Evolutionary conservation across 2,797 vertebrate genomes (phyloP).

Genomic region (Psittacula derbiana): DNA sequence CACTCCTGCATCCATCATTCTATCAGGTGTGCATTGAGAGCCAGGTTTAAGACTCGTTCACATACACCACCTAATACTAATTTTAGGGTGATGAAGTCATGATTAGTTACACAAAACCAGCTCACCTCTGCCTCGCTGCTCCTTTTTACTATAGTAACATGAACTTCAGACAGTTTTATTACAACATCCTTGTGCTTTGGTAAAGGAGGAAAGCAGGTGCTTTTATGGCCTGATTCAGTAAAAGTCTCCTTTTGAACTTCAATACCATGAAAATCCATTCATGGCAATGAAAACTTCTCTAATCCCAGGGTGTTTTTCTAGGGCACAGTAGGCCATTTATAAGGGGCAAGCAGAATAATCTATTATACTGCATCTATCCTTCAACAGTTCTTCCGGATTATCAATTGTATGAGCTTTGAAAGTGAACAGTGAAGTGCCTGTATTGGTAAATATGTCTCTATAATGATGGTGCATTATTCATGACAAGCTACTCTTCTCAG

Average conservation of each 20-base stretch:
- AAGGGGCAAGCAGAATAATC: background rate
- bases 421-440: background rate
- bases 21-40: background rate
- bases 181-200: background rate
- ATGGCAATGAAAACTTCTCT: background rate
- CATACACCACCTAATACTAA: background rate
- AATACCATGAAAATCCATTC: background rate
- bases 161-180: background rate
- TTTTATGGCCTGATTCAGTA: background rate
- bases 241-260: background rate
- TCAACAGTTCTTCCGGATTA: background rate
- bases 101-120: background rate
- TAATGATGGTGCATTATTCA: background rate
- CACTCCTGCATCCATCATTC: background rate
- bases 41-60: background rate
- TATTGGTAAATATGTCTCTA: background rate
- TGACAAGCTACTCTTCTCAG: background rate
- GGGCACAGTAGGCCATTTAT: background rate
- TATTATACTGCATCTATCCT: background rate
- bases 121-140: background rate
- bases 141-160: background rate
- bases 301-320: background rate
- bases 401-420: background rate
- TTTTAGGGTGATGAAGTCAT: background rate
- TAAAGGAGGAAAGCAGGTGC: background rate